Evolutionary conservation across 2,113 vertebrate genomes (phyloP), one percentile per base, ranked within the genome.

Genomic region (Myxocyprinus asiaticus): DNA sequence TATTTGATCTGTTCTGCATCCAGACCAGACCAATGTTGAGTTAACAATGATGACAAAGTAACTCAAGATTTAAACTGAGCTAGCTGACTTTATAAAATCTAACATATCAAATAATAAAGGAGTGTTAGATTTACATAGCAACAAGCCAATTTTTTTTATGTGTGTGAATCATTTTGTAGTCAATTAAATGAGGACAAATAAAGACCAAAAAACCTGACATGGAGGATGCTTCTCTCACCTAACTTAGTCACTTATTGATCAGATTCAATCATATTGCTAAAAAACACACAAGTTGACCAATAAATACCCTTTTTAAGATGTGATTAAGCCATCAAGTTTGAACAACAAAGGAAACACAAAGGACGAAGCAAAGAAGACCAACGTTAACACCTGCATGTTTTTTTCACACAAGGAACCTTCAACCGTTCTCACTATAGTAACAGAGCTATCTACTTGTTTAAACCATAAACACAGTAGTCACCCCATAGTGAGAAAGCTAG

Each of bases 381-480:
- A 33, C 22, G 22, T 33, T 33, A 33, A 33, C 22, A 33, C 22
- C 4, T 11, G 43, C n/a, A 12, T 42, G 51, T 4, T 48, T 55
- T 58, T 48, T 63, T 47, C 67, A 44, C 72, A 50, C 43, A 9
- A 50, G 43, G 72, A 14, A 15, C 14, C 45, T 62, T 51, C 50
- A 74, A 44, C 53, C 17, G 6, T 43, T 50, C 10, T 81, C 56
- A 63, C 79, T 73, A 64, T 56, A 73, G 48, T 17, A 58, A 76
- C 68, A 68, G 8, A 4, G 33, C 59, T n/a, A 12, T 33, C 64
- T 72, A 65, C 62, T 11, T 7, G 10, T 33, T 78, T 44, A 74
- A 81, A 59, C 62, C 44, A 42, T 81, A 68, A 78, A 84, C 67
- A 83, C 45, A 48, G 45, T 8, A 11, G 63, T 44, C 67, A 48